Percentiles rank a stretch among this genome's conserved stretches.
Conservation (phyloP, 2,888 invertebrate genomes). For the Lithophane socia region DNA sequence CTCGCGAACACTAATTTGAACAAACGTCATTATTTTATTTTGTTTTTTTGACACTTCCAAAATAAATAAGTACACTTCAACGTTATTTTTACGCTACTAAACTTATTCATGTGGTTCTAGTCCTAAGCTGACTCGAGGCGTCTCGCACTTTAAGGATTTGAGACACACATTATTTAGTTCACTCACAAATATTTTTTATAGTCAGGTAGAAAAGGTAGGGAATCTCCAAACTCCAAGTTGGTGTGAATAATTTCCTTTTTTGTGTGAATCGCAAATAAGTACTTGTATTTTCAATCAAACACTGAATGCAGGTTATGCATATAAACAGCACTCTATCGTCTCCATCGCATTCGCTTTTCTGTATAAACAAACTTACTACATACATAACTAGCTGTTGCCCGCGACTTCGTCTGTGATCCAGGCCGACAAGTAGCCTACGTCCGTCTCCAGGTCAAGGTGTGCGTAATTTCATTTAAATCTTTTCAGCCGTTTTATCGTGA, state of each 20-base stretch:
- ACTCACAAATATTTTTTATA: background rate
- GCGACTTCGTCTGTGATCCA: no score
- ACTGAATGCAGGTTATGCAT: background rate
- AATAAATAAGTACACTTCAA: no score
- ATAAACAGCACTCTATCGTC: background rate
- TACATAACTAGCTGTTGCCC: no score
- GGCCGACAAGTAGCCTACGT: no score
- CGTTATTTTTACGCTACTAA: background rate
- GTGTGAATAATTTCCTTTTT: background rate
- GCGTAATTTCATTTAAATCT: no score
- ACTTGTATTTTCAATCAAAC: background rate
- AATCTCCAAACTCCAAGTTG: background rate
- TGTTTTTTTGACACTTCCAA: background rate
- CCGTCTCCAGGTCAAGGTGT: no score
- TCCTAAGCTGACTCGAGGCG: no score
- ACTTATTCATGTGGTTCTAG: background rate
- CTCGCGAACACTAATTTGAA: slow-evolving; percentile 37
- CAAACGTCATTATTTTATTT: slow-evolving; percentile 9
- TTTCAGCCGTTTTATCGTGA: no score
- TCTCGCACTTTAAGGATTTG: background rate
- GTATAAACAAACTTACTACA: background rate
- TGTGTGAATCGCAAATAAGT: background rate
- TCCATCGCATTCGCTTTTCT: background rate
- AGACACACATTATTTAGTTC: background rate
- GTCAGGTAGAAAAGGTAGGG: background rate